A percentile compares a stretch with the other conserved stretches of the same genome.
Conservation (phyloP, 2,888 invertebrate genomes). For the Candidula unifasciata region DNA sequence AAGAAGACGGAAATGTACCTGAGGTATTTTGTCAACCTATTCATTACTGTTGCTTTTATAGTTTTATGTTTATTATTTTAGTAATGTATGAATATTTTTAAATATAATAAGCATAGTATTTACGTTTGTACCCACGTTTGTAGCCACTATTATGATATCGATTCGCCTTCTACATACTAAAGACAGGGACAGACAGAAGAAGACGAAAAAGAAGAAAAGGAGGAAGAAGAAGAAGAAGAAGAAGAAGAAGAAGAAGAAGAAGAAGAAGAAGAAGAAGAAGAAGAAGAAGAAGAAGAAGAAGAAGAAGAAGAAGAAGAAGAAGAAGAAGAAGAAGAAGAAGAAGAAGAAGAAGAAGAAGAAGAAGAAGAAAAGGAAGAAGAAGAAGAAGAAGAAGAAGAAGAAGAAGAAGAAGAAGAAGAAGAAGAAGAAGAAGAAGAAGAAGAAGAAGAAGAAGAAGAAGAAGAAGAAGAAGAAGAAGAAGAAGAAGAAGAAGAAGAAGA, state of each 20-base stretch:
- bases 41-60: too few species aligned
- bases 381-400: slow-evolving; percentile 19
- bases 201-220: background rate
- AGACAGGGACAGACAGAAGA: background rate
- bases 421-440: slow-evolving; percentile 19
- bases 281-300: slow-evolving; percentile 19
- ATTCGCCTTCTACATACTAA: too few species aligned
- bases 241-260: slow-evolving; percentile 22
- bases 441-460: slow-evolving; percentile 19
- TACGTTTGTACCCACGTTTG: too few species aligned
- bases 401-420: slow-evolving; percentile 19
- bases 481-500: background rate
- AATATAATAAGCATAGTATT: too few species aligned
- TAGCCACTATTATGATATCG: too few species aligned
- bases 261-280: slow-evolving; percentile 19
- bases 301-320: slow-evolving; percentile 22
- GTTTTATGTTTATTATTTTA: too few species aligned
- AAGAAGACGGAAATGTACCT: too few species aligned
- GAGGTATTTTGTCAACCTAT: too few species aligned
- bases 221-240: background rate
- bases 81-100: too few species aligned
- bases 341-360: slow-evolving; percentile 19
- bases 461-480: slow-evolving; percentile 19
- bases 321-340: slow-evolving; percentile 19
- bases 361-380: slow-evolving; percentile 19